Evolutionary conservation across 2,113 vertebrate species (phyloP).

Genomic region (Hylia prasina): DNA sequence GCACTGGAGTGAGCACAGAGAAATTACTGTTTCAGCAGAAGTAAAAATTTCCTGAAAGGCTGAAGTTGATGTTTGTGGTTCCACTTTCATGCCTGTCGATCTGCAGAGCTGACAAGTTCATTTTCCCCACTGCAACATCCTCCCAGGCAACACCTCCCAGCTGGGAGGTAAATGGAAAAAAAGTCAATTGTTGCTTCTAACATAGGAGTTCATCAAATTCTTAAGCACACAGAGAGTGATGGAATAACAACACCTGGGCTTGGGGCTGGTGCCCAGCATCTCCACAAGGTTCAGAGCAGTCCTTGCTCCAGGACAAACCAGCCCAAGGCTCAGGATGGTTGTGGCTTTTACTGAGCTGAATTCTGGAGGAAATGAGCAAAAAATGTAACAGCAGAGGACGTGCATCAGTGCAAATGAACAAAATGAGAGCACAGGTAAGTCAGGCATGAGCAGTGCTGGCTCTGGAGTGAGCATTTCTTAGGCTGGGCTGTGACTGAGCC

Average conservation of each 20-base stretch:
- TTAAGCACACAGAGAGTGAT: neutral
- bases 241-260: neutral
- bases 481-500: neutral
- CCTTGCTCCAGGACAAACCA: neutral
- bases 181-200: neutral
- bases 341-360: neutral
- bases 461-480: rapidly evolving
- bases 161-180: neutral
- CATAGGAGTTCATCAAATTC: neutral
- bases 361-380: neutral
- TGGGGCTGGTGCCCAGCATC: neutral
- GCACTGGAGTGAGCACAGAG: neutral
- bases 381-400: neutral
- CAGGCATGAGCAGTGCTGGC: neutral
- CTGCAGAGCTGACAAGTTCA: neutral
- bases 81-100: neutral
- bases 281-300: neutral
- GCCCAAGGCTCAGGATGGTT: neutral
- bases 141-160: neutral
- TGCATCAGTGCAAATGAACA: neutral
- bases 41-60: neutral
- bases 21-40: slow-evolving; percentile 30
- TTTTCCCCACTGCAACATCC: neutral
- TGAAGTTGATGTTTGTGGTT: neutral
- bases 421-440: neutral